Percentiles rank a stretch among this genome's conserved stretches.
phyloP scores from a whole-genome alignment of 2,113 vertebrate species.

The Dermatemys mawii region DNA sequence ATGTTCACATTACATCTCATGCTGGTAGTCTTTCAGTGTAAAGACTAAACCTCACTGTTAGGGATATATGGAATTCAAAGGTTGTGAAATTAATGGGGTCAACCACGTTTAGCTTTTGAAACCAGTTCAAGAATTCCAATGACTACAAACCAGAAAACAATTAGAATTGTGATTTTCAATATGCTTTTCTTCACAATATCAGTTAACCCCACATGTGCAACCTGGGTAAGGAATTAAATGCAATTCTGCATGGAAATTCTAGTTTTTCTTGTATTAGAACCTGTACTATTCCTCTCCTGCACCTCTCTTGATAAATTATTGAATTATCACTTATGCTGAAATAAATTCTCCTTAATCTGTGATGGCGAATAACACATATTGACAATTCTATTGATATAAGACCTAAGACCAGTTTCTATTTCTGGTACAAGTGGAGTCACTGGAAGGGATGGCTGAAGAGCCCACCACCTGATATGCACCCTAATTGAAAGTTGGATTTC shows the following conservation, averaged over 20 bases:
- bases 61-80: constrained; percentile 14
- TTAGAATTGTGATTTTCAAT: neutral
- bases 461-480: neutral
- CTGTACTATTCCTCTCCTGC: neutral
- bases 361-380: neutral
- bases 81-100: constrained; percentile 61
- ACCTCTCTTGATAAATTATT: neutral
- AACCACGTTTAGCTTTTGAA: constrained; percentile 19
- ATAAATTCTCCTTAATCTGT: neutral
- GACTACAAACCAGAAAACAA: constrained; percentile 3
- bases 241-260: neutral
- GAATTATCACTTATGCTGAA: neutral
- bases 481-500: neutral
- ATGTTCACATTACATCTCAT: neutral
- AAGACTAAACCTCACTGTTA: constrained; percentile 39
- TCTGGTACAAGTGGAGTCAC: neutral
- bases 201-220: neutral
- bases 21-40: constrained; percentile 42
- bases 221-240: neutral
- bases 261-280: neutral
- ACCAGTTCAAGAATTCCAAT: constrained; percentile 18
- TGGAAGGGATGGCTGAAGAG: neutral
- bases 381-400: too few species aligned
- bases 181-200: neutral
- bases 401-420: neutral